Percentiles rank a stretch among this genome's conserved stretches.
phyloP scores from a whole-genome alignment of 2,888 invertebrate species.

The Orthosia incerta region DNA sequence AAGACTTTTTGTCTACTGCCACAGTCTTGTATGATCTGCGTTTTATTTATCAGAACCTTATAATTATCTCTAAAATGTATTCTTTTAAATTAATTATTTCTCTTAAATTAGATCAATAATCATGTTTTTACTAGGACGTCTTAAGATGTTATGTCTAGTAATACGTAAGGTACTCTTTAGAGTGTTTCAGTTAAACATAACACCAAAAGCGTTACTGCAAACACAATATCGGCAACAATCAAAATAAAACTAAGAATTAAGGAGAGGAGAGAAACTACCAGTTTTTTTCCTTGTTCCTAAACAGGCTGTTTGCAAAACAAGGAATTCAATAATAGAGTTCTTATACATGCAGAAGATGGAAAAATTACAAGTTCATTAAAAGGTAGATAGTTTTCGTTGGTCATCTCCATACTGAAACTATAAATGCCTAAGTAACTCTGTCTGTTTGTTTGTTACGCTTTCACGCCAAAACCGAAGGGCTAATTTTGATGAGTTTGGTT shows the following conservation, averaged over 20 bases:
- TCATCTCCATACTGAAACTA: background rate
- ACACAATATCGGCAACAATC: conserved; percentile 64
- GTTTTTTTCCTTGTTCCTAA: conserved; percentile 65
- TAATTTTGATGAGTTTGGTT: no score
- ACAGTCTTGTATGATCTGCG: no score
- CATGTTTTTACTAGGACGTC: no score
- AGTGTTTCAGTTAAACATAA: background rate
- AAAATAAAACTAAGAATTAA: conserved; percentile 65
- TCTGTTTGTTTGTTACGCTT: no score
- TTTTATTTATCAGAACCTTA: no score
- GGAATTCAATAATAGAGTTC: conserved; percentile 58
- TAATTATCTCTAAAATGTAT: no score
- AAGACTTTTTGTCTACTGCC: no score
- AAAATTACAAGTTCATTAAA: background rate
- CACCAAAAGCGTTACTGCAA: conserved; percentile 31
- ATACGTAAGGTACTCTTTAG: background rate
- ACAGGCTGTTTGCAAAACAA: conserved; percentile 67
- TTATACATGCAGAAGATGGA: background rate
- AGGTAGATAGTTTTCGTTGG: background rate
- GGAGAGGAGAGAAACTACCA: conserved; percentile 66
- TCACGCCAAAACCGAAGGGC: no score
- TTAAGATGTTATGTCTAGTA: background rate
- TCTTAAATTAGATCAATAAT: no score
- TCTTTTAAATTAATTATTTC: no score
- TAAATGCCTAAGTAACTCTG: no score